These are phyloP conservation scores for Sisor rabdophorus DNA, from an alignment of 2,113 vertebrate genomes.

Conservation along the genomic window DNA sequence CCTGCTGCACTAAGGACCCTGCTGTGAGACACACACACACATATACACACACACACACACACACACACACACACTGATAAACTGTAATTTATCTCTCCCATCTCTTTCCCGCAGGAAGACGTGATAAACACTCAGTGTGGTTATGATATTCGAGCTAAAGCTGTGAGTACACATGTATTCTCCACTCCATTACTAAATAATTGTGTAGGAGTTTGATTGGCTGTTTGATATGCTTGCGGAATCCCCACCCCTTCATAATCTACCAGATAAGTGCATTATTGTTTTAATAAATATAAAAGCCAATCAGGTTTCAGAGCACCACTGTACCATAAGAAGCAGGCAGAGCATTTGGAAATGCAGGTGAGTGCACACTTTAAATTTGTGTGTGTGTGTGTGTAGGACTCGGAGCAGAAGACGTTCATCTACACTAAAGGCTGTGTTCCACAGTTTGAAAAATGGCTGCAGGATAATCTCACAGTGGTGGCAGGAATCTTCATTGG, in stretches of 20 bases:
- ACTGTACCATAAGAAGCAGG: not conserved
- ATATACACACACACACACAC: slow-evolving; percentile 11
- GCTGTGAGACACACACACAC: slow-evolving; percentile 72
- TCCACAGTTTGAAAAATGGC: slow-evolving; percentile 98
- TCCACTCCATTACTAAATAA: not conserved
- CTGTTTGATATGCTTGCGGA: not conserved
- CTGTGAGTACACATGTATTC: slow-evolving; percentile 71
- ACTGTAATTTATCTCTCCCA: not conserved
- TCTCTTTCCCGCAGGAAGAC: slow-evolving; percentile 77
- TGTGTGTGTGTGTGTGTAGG: slow-evolving; percentile 64
- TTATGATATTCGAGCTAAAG: slow-evolving; percentile 92
- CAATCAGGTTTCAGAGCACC: not conserved
- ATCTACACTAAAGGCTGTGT: slow-evolving; percentile 98
- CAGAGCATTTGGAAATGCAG: not conserved
- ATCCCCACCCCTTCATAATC: not conserved
- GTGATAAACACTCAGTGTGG: slow-evolving; percentile 99
- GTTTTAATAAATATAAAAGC: not conserved
- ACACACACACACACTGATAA: slow-evolving; percentile 11
- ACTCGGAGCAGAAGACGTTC: slow-evolving; percentile 89
- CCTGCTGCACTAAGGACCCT: slow-evolving; percentile 97
- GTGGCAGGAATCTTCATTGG: slow-evolving; percentile 98
- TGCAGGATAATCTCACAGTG: slow-evolving; percentile 96
- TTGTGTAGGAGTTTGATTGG: not conserved
- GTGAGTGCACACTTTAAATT: not conserved
- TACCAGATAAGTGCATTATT: too few species aligned